Evolutionary conservation across 2,888 invertebrate species (phyloP), one percentile per base, ranked within the genome.

Genomic region (Apamea sordens): DNA sequence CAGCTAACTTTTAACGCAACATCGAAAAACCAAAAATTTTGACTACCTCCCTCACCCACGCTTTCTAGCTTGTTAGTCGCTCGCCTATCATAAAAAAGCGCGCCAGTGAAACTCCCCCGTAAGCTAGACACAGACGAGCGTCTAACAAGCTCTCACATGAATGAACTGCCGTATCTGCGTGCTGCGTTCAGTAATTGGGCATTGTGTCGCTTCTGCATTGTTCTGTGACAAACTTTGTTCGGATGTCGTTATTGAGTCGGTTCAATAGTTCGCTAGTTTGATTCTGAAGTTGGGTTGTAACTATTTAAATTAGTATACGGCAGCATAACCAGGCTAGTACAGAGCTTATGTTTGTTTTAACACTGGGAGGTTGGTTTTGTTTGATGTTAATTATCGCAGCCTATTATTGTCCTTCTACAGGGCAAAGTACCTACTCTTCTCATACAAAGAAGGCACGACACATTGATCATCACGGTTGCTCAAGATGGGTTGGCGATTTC

Each of bases 81-180:
- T 2, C 21, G 47, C 10, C n/a, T 44, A n/a, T 2, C 15, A 65
- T 15, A 64, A 82, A 82, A 82, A 87, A 70, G 78, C 88, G 90
- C 84, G 41, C 6, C 44, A 78, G 32, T 32, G 53, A 13, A 89
- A 88, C 87, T 47, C 56, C 47, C 68, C 85, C 79, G 78, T 89
- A 89, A 89, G 70, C 80, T 86, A 90, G 87, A 89, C 86, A 86
- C 91, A 93, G 93, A 92, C 93, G 91, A 83, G 91, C 93, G 90
- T 92, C 93, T 94, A 94, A 94, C 94, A 93, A 93, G 92, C 92
- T 89, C 89, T 84, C 91, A 93, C 94, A 92, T 93, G 93, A 93
- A 92, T 91, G 93, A 92, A 89, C 92, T 91, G 87, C 85, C 89
- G 90, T 90, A 89, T 89, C 91, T 90, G 91, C 92, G 92, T 93